Percentiles rank a stretch among this genome's conserved stretches.
phyloP scores from a whole-genome alignment of 2,113 vertebrate species.

The Gnathonemus echidnorhynchus region DNA sequence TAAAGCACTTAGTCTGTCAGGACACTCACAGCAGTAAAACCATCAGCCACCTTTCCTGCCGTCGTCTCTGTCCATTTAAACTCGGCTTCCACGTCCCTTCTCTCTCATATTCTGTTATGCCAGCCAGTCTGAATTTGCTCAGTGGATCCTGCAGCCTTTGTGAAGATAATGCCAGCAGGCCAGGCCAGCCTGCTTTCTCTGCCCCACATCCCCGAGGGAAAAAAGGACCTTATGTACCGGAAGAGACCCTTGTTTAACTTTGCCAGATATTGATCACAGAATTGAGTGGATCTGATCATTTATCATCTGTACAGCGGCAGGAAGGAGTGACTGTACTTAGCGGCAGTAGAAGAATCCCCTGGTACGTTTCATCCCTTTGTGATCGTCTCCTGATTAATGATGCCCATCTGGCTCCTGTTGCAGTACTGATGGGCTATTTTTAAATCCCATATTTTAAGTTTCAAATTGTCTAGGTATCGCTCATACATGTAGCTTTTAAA shows the following conservation, averaged over 20 bases:
- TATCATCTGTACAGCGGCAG: not conserved
- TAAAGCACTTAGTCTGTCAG: not conserved
- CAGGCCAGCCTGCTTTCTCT: not conserved
- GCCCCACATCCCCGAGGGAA: not conserved
- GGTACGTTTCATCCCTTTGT: not conserved
- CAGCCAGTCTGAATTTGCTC: not conserved
- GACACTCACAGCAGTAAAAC: not conserved
- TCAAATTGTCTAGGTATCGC: not conserved
- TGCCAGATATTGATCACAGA: not conserved
- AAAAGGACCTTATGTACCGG: not conserved
- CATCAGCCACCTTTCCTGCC: not conserved
- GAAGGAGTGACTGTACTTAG: not conserved
- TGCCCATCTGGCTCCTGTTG: not conserved
- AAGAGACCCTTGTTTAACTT: not conserved
- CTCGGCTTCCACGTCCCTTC: not conserved
- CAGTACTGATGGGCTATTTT: not conserved
- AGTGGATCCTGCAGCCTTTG: not conserved
- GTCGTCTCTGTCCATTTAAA: not conserved
- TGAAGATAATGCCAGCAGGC: not conserved
- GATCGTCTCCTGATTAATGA: not conserved
- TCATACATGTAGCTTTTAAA: not conserved
- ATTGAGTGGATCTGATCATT: not conserved
- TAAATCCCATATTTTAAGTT: not conserved
- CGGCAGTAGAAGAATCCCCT: not conserved
- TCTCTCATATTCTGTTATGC: not conserved